phyloP scores from a whole-genome alignment of 2,113 vertebrate genomes.

The Calyptomena viridis region DNA sequence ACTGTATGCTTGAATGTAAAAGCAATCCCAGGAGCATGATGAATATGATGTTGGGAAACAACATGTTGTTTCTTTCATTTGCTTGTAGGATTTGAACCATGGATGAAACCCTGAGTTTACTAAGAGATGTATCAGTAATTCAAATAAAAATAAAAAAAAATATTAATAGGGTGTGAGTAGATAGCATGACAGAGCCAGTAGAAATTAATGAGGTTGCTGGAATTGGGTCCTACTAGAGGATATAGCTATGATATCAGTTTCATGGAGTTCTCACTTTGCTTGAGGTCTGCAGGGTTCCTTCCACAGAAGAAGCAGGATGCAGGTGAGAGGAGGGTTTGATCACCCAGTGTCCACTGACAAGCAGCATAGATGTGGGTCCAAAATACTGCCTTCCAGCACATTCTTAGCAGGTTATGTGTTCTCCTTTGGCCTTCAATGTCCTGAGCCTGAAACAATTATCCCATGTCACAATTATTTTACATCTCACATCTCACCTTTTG shows the following conservation, averaged over 20 bases:
- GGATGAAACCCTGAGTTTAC: not conserved
- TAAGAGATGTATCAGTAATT: not conserved
- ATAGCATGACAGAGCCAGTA: not conserved
- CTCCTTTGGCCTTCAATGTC: fast-evolving
- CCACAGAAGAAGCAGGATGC: not conserved
- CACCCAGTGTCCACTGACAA: not conserved
- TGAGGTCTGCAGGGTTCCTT: not conserved
- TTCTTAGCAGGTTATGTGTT: fast-evolving
- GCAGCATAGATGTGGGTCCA: not conserved
- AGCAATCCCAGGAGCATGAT: not conserved
- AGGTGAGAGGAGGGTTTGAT: not conserved
- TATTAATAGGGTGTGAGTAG: not conserved
- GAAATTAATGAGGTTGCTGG: not conserved
- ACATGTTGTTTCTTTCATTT: not conserved
- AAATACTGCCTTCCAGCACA: not conserved
- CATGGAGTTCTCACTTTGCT: not conserved
- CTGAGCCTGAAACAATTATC: not conserved
- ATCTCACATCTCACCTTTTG: not conserved
- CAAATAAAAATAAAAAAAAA: not conserved
- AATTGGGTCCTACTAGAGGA: not conserved
- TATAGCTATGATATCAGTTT: not conserved
- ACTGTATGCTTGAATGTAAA: not conserved
- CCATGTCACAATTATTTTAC: not conserved
- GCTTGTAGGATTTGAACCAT: not conserved
- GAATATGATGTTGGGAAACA: not conserved